Evolutionary conservation across 2,113 vertebrate genomes (phyloP).

Genomic region (Pica pica): DNA sequence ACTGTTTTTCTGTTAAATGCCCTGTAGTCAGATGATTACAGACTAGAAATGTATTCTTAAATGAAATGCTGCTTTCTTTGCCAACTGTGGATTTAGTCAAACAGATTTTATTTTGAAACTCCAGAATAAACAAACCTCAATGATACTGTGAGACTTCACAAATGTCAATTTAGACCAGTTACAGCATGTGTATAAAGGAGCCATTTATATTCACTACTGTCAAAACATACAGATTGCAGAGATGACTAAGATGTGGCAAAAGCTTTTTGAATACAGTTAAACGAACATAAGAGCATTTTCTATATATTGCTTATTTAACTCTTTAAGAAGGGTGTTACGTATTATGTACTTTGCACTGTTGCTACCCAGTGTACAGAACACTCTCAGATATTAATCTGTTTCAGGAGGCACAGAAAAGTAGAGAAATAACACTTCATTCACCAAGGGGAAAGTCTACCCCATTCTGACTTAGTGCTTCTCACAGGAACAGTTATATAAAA

Average conservation of each 20-base stretch:
- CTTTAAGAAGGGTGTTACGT: neutral
- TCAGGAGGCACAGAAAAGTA: neutral
- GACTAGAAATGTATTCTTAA: slow-evolving; percentile 22
- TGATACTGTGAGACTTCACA: slow-evolving; percentile 19
- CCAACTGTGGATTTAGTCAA: slow-evolving; percentile 20
- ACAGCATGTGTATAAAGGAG: neutral
- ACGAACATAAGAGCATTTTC: neutral
- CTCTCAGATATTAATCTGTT: neutral
- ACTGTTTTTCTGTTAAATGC: slow-evolving; percentile 22
- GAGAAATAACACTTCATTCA: neutral
- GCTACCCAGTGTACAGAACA: neutral
- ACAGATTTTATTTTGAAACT: slow-evolving; percentile 38
- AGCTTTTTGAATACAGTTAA: neutral
- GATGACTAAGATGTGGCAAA: neutral
- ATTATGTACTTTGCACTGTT: neutral
- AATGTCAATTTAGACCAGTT: slow-evolving; percentile 33
- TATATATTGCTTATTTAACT: neutral
- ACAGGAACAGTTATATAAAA: neutral
- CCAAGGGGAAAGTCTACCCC: neutral
- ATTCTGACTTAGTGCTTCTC: neutral
- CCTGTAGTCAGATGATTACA: slow-evolving; percentile 22
- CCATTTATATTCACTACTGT: neutral
- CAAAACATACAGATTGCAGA: neutral
- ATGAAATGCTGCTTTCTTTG: slow-evolving; percentile 33
- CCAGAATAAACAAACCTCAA: slow-evolving; percentile 68